These are phyloP conservation scores for Protobothrops mucrosquamatus DNA, from an alignment of 2,113 vertebrate genomes.

Conservation along the genomic window DNA sequence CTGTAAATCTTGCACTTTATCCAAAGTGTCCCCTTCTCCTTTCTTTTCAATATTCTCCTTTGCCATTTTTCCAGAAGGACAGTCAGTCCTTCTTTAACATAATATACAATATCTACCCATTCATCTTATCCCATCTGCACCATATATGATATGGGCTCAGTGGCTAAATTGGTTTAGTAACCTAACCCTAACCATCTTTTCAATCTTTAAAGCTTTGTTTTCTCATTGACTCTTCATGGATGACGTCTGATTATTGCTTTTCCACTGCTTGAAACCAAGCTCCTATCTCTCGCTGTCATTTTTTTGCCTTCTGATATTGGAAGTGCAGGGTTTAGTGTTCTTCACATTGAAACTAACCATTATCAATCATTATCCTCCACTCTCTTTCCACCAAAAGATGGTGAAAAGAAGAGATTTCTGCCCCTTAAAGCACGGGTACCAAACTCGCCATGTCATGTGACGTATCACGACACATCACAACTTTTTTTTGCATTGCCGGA, in stretches of 20 bases:
- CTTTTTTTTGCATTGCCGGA: too few relatives aligned
- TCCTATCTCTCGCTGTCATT: slow-evolving; percentile 36
- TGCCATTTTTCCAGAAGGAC: too few relatives aligned
- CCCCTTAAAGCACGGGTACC: neutral
- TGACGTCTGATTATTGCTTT: slow-evolving; percentile 42
- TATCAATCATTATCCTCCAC: neutral
- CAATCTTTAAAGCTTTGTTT: neutral
- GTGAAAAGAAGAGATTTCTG: neutral
- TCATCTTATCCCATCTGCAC: neutral
- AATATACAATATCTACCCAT: neutral
- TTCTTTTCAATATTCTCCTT: neutral
- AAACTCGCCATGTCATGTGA: too few relatives aligned
- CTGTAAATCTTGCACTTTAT: neutral
- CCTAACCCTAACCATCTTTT: neutral
- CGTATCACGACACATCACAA: too few relatives aligned
- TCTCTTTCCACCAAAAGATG: neutral
- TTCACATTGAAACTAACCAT: slow-evolving; percentile 28
- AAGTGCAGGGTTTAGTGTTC: slow-evolving; percentile 21
- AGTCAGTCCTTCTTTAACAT: neutral
- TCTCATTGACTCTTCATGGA: slow-evolving; percentile 9
- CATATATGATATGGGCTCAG: neutral
- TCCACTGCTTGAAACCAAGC: slow-evolving; percentile 8
- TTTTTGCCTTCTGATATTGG: neutral
- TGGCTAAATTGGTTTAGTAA: neutral
- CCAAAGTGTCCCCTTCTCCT: neutral